These are phyloP conservation scores for Trisateles emortualis DNA, from an alignment of 2,888 invertebrate species.

Conservation along the genomic window DNA sequence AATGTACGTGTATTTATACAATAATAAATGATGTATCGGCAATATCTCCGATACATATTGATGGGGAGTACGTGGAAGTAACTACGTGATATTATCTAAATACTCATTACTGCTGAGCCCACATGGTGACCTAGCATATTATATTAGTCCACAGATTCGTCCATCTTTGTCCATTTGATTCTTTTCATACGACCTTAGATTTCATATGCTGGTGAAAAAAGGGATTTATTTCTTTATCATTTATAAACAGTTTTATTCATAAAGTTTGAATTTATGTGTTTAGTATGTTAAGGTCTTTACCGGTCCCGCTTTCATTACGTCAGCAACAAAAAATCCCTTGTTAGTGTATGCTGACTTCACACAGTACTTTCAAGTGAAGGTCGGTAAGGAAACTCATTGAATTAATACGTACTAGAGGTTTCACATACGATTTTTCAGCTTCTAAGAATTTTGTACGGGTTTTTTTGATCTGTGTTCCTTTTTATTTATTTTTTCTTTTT, in stretches of 20 bases:
- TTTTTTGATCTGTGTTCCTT: neutral
- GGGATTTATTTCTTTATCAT: too few relatives aligned
- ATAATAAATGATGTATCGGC: too few relatives aligned
- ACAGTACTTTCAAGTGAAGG: neutral
- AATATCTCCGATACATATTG: too few relatives aligned
- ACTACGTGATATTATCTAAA: too few relatives aligned
- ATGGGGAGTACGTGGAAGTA: too few relatives aligned
- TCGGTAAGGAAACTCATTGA: conserved; percentile 6
- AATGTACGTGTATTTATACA: too few relatives aligned
- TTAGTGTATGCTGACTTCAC: conserved; percentile 3
- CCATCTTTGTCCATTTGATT: too few relatives aligned
- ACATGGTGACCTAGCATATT: too few relatives aligned
- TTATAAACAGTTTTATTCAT: neutral
- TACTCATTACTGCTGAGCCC: too few relatives aligned
- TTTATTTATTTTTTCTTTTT: neutral
- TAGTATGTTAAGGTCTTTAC: neutral
- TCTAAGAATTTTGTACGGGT: neutral
- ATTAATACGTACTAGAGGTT: conserved; percentile 5
- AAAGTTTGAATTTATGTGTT: neutral
- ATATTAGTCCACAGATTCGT: too few relatives aligned
- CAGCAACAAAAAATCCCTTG: conserved; percentile 5
- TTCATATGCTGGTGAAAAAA: too few relatives aligned
- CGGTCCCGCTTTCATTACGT: conserved; percentile 8
- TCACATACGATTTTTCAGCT: neutral
- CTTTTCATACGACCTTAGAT: too few relatives aligned